A percentile compares a stretch with the other conserved stretches of the same genome.
Evolutionary conservation across 2,113 vertebrate species (phyloP).

Genomic region (Cheilinus undulatus): DNA sequence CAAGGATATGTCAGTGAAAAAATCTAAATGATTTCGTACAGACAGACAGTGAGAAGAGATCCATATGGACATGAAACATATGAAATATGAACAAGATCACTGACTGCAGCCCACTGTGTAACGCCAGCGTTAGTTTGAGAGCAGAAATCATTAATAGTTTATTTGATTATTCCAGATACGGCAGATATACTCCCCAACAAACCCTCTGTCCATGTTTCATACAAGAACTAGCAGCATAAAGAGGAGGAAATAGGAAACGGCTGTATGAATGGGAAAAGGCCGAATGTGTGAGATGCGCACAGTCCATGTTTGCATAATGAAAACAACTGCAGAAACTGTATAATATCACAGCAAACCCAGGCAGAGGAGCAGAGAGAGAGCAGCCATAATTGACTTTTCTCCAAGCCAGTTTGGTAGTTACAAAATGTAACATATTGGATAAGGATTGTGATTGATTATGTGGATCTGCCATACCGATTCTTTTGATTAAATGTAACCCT

Average conservation of each 20-base stretch:
- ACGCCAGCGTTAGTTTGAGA: conserved; percentile 65
- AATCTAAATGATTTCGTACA: conserved; percentile 46
- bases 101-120: conserved; percentile 61
- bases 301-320: conserved; percentile 69
- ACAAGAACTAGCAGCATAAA: conserved; percentile 44
- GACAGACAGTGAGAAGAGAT: conserved; percentile 48
- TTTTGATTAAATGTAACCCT: conserved; percentile 85
- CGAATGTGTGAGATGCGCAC: conserved; percentile 41
- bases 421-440: conserved; percentile 83
- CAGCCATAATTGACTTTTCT: conserved; percentile 75
- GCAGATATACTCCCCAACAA: conserved; percentile 57
- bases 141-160: conserved; percentile 74
- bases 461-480: conserved; percentile 81
- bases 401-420: conserved; percentile 78
- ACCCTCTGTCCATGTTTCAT: conserved; percentile 48
- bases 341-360: conserved; percentile 55
- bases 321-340: conserved; percentile 69
- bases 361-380: conserved; percentile 60
- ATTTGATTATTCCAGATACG: conserved; percentile 71
- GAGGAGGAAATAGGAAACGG: conserved; percentile 27
- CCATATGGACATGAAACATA: conserved; percentile 53
- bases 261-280: conserved; percentile 36
- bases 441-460: conserved; percentile 86
- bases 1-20: conserved; percentile 26
- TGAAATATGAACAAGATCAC: conserved; percentile 63